Base-by-base conservation (phyloP, 2,888 invertebrate genomes). In the Euspilapteryx auroguttella region DNA sequence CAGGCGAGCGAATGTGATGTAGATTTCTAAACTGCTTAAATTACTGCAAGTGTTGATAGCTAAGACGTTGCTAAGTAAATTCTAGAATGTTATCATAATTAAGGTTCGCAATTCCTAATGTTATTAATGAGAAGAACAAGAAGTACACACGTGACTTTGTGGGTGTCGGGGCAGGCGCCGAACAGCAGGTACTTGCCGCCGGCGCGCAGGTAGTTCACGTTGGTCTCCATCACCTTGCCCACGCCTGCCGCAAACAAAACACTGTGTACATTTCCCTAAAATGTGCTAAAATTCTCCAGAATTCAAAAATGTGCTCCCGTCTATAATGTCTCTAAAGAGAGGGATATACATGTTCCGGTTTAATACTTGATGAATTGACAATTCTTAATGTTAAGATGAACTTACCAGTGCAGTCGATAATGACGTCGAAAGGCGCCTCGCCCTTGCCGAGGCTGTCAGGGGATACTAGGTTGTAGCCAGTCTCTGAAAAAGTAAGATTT, bases 151-250 rank as follows among this genome's bases (percentile, higher is more conserved):
- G 32, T 38, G 15, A 32, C 35, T 17, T 21, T 17, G 11, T 38
- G 31, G 17, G 69, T 51, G 1, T 80, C 80, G 37, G 66, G 59
- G 3, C 79, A 73, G 1, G 81, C 79, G 1, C 82, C 82, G 43
- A 82, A 83, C 29, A 81, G 55, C 28, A 79, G 79, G 14, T 82
- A 54, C 34, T 73, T 78, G 15, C 80, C 82, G 3, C 80, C 79
- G 3, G 44, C 45, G 9, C 57, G 52, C 30, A 82, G 36, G 11
- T 78, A 40, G n/a, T 55, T 45, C 3, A 82, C 34, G 1, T 69
- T 77, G 15, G 65, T 50, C 45, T 82, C 79, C 37, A 81, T 73
- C 0, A 81, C 82, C 17, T 73, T 69, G 2, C 73, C 77, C 33
- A 58, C 78, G n/a, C 82, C 36, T 36, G 28, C 4, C 6, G 13